A percentile compares a stretch with the other conserved stretches of the same genome.
Evolutionary conservation across 2,888 invertebrate species (phyloP).

Genomic region (Macrophya annulata): DNA sequence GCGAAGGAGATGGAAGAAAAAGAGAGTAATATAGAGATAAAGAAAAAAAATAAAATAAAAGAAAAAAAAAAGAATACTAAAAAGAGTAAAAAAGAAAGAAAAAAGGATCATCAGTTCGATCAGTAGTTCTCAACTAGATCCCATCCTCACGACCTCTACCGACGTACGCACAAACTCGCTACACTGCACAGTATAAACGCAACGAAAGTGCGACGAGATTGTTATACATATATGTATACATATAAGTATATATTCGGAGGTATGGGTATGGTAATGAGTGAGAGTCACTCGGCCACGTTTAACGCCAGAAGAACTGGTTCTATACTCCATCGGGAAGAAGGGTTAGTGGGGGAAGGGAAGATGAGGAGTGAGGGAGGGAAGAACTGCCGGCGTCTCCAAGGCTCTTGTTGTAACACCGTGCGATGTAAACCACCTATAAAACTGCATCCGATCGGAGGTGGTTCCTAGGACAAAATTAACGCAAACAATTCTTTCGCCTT

Average conservation of each 20-base stretch:
- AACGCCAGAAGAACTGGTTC: constrained; percentile 76
- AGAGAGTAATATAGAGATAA: background rate
- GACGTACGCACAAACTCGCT: background rate
- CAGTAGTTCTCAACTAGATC: constrained; percentile 64
- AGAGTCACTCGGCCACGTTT: constrained; percentile 71
- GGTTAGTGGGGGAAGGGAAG: constrained; percentile 59
- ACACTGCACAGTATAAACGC: background rate
- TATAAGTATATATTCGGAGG: background rate
- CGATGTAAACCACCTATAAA: constrained; percentile 40
- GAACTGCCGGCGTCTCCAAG: constrained; percentile 57
- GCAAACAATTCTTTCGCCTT: background rate
- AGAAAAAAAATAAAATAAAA: background rate
- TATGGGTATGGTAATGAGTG: constrained; percentile 67
- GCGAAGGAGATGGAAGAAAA: background rate
- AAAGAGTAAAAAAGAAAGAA: background rate
- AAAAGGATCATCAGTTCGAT: background rate
- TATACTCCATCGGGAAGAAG: constrained; percentile 60
- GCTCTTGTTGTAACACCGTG: constrained; percentile 41
- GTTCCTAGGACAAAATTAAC: constrained; percentile 22
- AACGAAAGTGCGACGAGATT: constrained; percentile 64
- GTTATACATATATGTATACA: constrained; percentile 42
- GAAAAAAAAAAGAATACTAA: constrained; percentile 1
- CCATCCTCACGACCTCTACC: background rate
- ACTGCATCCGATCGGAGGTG: constrained; percentile 16
- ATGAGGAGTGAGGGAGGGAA: constrained; percentile 67